Conservation (phyloP, 2,113 vertebrate species). For the Sardina pilchardus region DNA sequence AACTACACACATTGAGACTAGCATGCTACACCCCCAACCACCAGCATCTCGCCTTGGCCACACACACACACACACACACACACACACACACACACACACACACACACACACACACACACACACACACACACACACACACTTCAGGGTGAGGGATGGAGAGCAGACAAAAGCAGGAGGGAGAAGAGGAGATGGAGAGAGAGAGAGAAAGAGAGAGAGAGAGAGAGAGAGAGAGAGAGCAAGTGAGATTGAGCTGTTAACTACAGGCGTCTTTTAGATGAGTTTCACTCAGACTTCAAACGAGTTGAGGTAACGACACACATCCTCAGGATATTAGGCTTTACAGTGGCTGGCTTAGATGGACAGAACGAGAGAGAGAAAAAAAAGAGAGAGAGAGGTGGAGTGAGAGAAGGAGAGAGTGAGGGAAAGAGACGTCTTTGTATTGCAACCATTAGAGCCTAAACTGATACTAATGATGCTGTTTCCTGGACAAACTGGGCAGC, state of each 20-base stretch:
- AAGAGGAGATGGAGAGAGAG: constrained; percentile 11
- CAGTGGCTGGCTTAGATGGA: constrained; percentile 63
- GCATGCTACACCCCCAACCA: too few species aligned
- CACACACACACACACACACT: too few species aligned
- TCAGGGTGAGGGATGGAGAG: too few species aligned
- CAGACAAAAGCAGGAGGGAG: too few species aligned
- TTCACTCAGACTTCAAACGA: constrained; percentile 67
- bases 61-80: too few species aligned
- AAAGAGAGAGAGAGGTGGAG: constrained; percentile 46
- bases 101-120: too few species aligned
- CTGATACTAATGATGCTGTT: constrained; percentile 75
- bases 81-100: too few species aligned
- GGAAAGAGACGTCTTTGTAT: constrained; percentile 69
- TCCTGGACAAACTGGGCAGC: constrained; percentile 73
- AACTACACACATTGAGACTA: too few species aligned
- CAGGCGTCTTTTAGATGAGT: constrained; percentile 67
- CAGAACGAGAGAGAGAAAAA: constrained; percentile 56
- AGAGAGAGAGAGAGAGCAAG: constrained; percentile 49
- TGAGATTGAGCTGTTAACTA: constrained; percentile 59
- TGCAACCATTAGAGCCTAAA: constrained; percentile 74
- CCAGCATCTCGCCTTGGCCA: too few species aligned
- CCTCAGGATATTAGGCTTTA: constrained; percentile 73
- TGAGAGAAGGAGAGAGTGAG: constrained; percentile 5
- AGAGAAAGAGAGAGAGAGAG: constrained; percentile 11
- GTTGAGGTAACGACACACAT: constrained; percentile 61